Evolutionary conservation across 1,140 invertebrate genomes (phyloP).

Genomic region (Calephelis virginiensis): DNA sequence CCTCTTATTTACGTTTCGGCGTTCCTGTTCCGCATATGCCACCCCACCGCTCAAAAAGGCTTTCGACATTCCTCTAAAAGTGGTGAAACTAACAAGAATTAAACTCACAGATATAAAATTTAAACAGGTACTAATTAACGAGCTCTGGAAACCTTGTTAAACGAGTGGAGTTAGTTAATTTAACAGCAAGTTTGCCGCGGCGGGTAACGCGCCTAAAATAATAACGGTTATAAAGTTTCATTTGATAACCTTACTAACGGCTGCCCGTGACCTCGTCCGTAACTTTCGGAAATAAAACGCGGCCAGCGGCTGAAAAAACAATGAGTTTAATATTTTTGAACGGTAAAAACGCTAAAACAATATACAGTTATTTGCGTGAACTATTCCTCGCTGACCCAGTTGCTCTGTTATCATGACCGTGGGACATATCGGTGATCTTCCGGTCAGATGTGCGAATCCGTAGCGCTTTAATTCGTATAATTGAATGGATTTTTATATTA

Average conservation of each 20-base stretch:
- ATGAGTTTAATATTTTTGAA: too few species aligned
- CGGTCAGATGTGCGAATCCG: slow-evolving; percentile 25
- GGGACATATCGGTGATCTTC: slow-evolving; percentile 24
- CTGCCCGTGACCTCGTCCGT: too few species aligned
- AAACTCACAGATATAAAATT: background rate
- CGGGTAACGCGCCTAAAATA: background rate
- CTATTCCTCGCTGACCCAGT: slow-evolving; percentile 19
- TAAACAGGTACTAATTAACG: slow-evolving; percentile 9
- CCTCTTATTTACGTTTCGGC: too few species aligned
- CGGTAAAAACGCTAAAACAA: background rate
- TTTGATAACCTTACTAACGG: too few species aligned
- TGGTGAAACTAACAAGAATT: background rate
- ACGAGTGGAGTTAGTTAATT: slow-evolving; percentile 10
- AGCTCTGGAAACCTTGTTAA: background rate
- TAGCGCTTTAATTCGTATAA: background rate
- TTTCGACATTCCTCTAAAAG: too few species aligned
- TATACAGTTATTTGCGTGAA: slow-evolving; percentile 1
- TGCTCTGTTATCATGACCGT: slow-evolving; percentile 18
- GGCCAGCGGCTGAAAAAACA: too few species aligned
- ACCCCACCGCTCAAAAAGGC: too few species aligned
- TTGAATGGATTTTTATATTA: too few species aligned
- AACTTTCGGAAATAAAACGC: too few species aligned
- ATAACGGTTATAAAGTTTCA: too few species aligned
- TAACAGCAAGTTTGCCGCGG: background rate
- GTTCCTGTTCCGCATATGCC: too few species aligned